These are phyloP conservation scores for Macroglossus sobrinus DNA, from an alignment of 2,113 vertebrate species.

Conservation along the genomic window DNA sequence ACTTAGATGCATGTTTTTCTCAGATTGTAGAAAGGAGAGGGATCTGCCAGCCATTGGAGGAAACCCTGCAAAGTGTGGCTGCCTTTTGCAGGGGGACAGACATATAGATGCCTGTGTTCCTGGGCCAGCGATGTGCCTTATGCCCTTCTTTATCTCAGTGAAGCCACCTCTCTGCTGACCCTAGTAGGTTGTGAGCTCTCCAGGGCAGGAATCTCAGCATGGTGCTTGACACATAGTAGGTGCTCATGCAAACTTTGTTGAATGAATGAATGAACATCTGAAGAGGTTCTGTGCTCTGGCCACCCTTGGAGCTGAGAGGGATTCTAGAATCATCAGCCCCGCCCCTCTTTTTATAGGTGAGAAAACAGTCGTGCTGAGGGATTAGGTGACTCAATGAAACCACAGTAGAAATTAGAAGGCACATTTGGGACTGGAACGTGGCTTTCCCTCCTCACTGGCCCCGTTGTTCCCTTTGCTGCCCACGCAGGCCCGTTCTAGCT, in stretches of 20 bases:
- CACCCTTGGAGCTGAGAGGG: not conserved
- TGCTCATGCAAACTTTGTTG: not conserved
- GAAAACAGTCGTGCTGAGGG: not conserved
- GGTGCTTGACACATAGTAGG: not conserved
- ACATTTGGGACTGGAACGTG: not conserved
- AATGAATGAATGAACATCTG: not conserved
- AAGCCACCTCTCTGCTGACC: not conserved
- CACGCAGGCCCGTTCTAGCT: not conserved
- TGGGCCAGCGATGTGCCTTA: not conserved
- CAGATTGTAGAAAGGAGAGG: not conserved
- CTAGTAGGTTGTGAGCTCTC: not conserved
- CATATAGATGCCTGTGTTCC: not conserved
- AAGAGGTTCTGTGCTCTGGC: not conserved
- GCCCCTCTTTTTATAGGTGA: not conserved
- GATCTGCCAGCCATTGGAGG: not conserved
- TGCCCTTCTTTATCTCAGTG: not conserved
- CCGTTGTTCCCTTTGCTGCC: not conserved
- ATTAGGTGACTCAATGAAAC: conserved; percentile 42
- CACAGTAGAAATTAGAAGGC: not conserved
- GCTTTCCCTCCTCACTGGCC: not conserved
- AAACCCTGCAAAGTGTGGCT: not conserved
- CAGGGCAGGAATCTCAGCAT: not conserved
- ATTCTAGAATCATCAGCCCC: not conserved
- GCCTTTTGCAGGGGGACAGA: not conserved
- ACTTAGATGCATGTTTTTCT: not conserved